These are phyloP conservation scores for Amphipyra berbera DNA, from an alignment of 2,888 invertebrate species.

Conservation along the genomic window DNA sequence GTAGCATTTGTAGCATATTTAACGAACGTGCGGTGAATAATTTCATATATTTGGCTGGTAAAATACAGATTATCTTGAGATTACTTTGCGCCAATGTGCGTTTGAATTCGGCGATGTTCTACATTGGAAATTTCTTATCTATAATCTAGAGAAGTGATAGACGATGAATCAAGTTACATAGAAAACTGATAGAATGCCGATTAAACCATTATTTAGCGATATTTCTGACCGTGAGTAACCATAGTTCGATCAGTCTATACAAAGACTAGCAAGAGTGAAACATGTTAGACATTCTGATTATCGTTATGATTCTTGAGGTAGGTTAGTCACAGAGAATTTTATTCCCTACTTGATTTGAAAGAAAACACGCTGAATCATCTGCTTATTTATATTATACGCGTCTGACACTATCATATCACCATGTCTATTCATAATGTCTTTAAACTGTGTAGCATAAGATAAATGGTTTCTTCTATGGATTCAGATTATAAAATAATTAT, in stretches of 20 bases:
- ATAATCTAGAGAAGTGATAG: constrained; percentile 6
- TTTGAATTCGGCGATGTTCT: constrained; percentile 16
- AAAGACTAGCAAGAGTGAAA: not conserved
- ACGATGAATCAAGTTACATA: not conserved
- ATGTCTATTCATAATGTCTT: constrained; percentile 4
- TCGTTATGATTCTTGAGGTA: constrained; percentile 34
- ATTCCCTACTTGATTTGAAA: constrained; percentile 34
- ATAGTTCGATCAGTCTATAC: too few species aligned
- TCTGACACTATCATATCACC: constrained; percentile 12
- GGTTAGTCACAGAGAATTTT: constrained; percentile 32
- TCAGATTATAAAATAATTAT: too few species aligned
- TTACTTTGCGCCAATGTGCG: constrained; percentile 20
- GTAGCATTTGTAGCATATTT: constrained; percentile 35
- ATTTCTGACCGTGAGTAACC: too few species aligned
- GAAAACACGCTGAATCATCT: constrained; percentile 48
- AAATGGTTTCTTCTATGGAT: not conserved
- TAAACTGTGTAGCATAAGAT: constrained; percentile 8
- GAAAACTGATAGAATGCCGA: not conserved
- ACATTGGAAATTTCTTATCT: not conserved
- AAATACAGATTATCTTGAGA: constrained; percentile 38
- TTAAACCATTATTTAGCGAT: not conserved
- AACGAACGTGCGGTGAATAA: constrained; percentile 39
- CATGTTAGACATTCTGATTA: not conserved
- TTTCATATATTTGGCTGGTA: constrained; percentile 17
- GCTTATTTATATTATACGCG: constrained; percentile 20